Conservation (phyloP, 1,140 invertebrate species). For the Macrobrachium rosenbergii region DNA sequence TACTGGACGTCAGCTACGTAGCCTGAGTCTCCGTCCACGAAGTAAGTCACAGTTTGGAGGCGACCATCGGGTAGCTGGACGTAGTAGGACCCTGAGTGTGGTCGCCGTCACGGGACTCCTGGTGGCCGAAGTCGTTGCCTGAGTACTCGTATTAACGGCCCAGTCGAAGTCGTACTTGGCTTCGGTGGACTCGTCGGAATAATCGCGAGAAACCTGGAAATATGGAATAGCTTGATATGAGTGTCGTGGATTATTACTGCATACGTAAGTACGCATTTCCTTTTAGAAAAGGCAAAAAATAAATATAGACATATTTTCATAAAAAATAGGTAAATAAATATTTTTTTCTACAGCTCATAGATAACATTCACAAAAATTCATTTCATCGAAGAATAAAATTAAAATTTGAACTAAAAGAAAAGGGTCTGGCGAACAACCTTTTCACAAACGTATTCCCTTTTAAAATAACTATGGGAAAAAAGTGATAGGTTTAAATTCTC, state of each 20-base stretch:
- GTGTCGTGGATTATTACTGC: neutral
- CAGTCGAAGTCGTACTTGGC: conserved; percentile 22
- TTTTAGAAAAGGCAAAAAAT: too few species aligned
- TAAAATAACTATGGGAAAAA: too few species aligned
- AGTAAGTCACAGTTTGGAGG: conserved; percentile 15
- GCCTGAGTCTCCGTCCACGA: conserved; percentile 2
- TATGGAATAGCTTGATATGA: neutral
- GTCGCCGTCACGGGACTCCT: conserved; percentile 33
- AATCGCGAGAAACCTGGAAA: neutral
- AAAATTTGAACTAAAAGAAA: too few species aligned
- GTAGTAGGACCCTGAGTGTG: conserved; percentile 26
- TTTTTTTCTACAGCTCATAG: too few species aligned
- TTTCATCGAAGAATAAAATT: too few species aligned
- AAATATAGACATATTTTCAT: too few species aligned
- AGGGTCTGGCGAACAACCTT: too few species aligned
- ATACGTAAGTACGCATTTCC: neutral
- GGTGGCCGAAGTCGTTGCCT: conserved; percentile 19
- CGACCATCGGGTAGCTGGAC: conserved; percentile 27
- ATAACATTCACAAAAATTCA: too few species aligned
- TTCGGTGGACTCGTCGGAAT: conserved; percentile 1
- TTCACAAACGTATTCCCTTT: too few species aligned
- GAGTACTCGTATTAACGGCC: conserved; percentile 8
- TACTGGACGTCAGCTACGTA: conserved; percentile 24
- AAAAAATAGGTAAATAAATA: too few species aligned
- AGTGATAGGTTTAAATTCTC: neutral